phyloP scores from a whole-genome alignment of 2,113 vertebrate species.

The Anhinga anhinga region DNA sequence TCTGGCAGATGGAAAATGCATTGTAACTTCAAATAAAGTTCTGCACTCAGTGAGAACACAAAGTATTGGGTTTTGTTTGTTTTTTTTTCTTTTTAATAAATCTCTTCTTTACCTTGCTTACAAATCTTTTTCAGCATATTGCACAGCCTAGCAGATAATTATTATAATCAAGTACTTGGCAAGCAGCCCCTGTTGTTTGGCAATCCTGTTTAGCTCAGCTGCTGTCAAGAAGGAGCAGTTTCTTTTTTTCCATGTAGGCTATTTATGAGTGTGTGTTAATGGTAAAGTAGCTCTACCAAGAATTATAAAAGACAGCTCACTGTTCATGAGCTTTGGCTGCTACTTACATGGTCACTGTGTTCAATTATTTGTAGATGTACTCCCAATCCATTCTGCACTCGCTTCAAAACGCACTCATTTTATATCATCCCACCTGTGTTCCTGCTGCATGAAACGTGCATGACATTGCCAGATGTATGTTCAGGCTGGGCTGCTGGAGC shows the following conservation, averaged over 20 bases:
- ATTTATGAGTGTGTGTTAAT: conserved; percentile 11
- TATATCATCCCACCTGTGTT: neutral
- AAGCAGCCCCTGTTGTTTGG: neutral
- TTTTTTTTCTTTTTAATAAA: neutral
- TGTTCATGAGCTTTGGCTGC: neutral
- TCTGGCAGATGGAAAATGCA: neutral
- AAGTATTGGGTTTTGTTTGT: neutral
- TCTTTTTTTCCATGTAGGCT: neutral
- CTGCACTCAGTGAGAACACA: neutral
- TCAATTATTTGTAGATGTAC: neutral
- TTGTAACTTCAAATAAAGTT: neutral
- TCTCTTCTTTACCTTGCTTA: neutral
- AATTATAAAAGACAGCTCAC: neutral
- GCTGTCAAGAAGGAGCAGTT: conserved; percentile 3
- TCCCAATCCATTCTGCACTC: neutral
- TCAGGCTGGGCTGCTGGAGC: neutral
- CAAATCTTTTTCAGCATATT: neutral
- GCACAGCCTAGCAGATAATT: neutral
- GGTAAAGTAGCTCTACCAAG: conserved; percentile 25
- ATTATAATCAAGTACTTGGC: neutral
- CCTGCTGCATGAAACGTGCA: fast-evolving
- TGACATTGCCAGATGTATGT: neutral
- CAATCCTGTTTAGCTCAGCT: conserved; percentile 1
- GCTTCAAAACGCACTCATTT: neutral
- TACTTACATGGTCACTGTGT: neutral